A percentile compares a stretch with the other conserved stretches of the same genome.
phyloP scores from a whole-genome alignment of 2,888 invertebrate species.

The Microctonus hyperodae region DNA sequence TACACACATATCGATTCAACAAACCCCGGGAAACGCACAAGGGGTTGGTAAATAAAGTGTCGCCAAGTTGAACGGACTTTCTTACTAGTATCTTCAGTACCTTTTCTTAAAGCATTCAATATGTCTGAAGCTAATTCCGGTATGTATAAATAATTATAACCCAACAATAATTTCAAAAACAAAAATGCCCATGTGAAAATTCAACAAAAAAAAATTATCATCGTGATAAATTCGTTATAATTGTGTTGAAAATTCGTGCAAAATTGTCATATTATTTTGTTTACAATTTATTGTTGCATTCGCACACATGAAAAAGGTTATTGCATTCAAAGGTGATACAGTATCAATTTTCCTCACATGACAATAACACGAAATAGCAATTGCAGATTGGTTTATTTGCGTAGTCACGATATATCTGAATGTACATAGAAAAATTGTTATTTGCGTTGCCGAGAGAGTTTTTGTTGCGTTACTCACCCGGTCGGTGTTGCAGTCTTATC shows the following conservation, averaged over 20 bases:
- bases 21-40: conserved; percentile 50
- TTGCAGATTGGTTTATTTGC: conserved; percentile 32
- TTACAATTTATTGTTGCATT: conserved; percentile 13
- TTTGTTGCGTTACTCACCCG: background rate
- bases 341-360: background rate
- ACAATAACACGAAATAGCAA: conserved; percentile 24
- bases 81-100: conserved; percentile 33
- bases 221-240: background rate
- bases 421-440: background rate
- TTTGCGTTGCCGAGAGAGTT: conserved; percentile 4
- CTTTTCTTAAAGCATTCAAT: conserved; percentile 39
- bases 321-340: background rate
- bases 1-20: conserved; percentile 54
- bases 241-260: background rate
- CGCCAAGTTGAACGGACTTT: conserved; percentile 47
- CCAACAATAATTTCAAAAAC: background rate
- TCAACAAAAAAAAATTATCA: background rate
- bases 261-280: background rate
- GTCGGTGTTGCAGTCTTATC: background rate
- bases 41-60: conserved; percentile 46
- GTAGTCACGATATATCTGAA: conserved; percentile 38
- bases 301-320: conserved; percentile 11
- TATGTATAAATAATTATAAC: conserved; percentile 37
- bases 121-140: conserved; percentile 55
- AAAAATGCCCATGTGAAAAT: too few relatives aligned